A percentile compares a stretch with the other conserved stretches of the same genome.
Conservation (phyloP, 2,113 vertebrate species). For the Asarcornis scutulata region DNA sequence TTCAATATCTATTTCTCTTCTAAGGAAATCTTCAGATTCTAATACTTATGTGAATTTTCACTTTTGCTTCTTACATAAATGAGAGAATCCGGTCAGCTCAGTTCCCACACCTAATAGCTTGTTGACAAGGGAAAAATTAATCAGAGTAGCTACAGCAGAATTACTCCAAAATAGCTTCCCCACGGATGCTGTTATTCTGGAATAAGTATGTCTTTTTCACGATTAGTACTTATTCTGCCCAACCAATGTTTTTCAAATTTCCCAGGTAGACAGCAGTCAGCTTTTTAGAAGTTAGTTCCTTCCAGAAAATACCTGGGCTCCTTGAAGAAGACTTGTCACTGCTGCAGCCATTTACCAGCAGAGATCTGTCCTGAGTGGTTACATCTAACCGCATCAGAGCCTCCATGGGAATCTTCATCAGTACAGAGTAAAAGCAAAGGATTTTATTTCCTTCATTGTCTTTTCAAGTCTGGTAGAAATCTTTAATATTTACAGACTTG, state of each 20-base stretch:
- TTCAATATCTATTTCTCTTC: background rate
- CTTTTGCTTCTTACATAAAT: slow-evolving; percentile 23
- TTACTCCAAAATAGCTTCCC: slow-evolving; percentile 25
- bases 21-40: background rate
- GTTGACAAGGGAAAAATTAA: slow-evolving; percentile 30
- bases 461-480: background rate
- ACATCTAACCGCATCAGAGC: accelerated
- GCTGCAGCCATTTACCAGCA: background rate
- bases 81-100: slow-evolving; percentile 11
- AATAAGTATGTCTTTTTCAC: background rate
- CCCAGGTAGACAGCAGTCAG: background rate
- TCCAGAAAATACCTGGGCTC: background rate
- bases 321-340: background rate
- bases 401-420: background rate
- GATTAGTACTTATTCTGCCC: background rate
- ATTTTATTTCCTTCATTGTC: background rate
- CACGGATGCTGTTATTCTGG: background rate
- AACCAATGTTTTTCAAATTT: background rate
- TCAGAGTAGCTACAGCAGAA: slow-evolving; percentile 12
- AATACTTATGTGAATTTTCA: background rate
- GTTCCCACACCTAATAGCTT: background rate
- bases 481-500: background rate
- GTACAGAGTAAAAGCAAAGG: background rate
- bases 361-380: background rate
- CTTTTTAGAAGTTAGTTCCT: background rate